Evolutionary conservation across 2,888 invertebrate genomes (phyloP).

Genomic region (Holacanthella duospinosa): DNA sequence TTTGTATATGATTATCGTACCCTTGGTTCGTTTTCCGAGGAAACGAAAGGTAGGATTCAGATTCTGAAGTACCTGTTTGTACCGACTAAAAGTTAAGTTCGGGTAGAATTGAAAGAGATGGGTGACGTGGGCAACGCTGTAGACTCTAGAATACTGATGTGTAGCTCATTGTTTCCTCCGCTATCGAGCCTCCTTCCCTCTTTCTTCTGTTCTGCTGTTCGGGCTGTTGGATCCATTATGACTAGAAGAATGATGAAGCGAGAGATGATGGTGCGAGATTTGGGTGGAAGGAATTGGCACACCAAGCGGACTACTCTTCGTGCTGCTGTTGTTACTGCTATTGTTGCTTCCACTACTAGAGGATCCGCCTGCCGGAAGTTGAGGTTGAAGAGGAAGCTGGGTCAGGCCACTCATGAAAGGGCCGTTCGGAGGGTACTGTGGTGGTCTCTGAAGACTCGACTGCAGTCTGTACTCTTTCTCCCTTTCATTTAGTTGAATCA

Average conservation of each 20-base stretch:
- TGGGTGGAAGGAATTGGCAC: conserved; percentile 23
- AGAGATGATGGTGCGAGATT: conserved; percentile 18
- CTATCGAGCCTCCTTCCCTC: neutral
- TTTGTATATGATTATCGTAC: too few relatives aligned
- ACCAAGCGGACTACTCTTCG: conserved; percentile 21
- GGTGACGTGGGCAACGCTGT: too few relatives aligned
- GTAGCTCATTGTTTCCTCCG: too few relatives aligned
- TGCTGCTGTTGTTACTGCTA: conserved; percentile 13
- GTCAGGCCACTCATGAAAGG: conserved; percentile 17
- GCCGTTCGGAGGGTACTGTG: conserved; percentile 25
- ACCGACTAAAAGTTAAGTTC: too few relatives aligned
- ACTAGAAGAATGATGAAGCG: conserved; percentile 33
- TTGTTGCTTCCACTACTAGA: conserved; percentile 10
- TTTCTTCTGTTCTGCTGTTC: conserved; percentile 16
- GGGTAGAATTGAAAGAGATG: too few relatives aligned
- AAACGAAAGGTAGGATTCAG: too few relatives aligned
- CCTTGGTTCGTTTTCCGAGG: too few relatives aligned
- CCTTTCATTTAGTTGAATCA: conserved; percentile 32
- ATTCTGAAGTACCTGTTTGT: too few relatives aligned
- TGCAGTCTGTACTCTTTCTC: conserved; percentile 29
- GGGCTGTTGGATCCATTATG: conserved; percentile 35
- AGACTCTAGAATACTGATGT: too few relatives aligned
- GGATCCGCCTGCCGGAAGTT: neutral
- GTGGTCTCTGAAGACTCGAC: conserved; percentile 18
- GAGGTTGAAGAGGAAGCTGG: conserved; percentile 14